These are phyloP conservation scores for Boleophthalmus pectinirostris DNA, from an alignment of 2,113 vertebrate species.

Conservation along the genomic window DNA sequence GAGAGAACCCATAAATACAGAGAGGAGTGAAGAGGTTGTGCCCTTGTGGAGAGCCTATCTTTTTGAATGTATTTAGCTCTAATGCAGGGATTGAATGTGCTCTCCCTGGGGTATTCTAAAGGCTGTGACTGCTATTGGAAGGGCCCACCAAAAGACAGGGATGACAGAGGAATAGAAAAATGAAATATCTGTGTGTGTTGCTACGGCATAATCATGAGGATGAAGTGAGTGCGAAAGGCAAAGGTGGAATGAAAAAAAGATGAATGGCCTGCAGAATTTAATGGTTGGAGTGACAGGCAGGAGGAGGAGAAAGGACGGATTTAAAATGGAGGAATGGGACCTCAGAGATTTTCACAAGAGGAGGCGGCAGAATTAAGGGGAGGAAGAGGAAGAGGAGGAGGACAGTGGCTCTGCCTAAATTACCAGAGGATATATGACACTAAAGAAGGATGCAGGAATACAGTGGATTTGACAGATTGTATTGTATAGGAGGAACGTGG, in stretches of 20 bases:
- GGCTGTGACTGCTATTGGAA: constrained; percentile 16
- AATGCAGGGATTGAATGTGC: constrained; percentile 3
- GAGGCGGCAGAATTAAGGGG: constrained; percentile 13
- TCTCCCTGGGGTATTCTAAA: constrained; percentile 20
- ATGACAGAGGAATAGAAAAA: constrained; percentile 20
- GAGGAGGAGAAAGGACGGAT: constrained; percentile 21
- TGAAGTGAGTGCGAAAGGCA: constrained; percentile 14
- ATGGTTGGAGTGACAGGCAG: constrained; percentile 31
- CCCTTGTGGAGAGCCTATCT: background rate
- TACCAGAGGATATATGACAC: constrained; percentile 46
- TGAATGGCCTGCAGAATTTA: constrained; percentile 15
- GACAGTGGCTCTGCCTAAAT: constrained; percentile 28
- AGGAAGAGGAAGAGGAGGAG: constrained; percentile 20
- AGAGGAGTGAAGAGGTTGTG: background rate
- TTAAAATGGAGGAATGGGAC: constrained; percentile 23
- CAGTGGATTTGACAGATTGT: constrained; percentile 34
- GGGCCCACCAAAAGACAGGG: constrained; percentile 2
- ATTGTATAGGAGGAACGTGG: constrained; percentile 3
- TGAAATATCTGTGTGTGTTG: constrained; percentile 17
- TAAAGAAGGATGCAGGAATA: constrained; percentile 47
- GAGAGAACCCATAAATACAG: constrained; percentile 13
- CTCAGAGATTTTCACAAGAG: constrained; percentile 31
- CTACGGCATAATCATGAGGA: constrained; percentile 23
- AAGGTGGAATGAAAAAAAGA: constrained; percentile 17
- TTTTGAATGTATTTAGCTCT: constrained; percentile 3